phyloP scores from a whole-genome alignment of 1,140 invertebrate species.

The Caenorhabditis elegans region DNA sequence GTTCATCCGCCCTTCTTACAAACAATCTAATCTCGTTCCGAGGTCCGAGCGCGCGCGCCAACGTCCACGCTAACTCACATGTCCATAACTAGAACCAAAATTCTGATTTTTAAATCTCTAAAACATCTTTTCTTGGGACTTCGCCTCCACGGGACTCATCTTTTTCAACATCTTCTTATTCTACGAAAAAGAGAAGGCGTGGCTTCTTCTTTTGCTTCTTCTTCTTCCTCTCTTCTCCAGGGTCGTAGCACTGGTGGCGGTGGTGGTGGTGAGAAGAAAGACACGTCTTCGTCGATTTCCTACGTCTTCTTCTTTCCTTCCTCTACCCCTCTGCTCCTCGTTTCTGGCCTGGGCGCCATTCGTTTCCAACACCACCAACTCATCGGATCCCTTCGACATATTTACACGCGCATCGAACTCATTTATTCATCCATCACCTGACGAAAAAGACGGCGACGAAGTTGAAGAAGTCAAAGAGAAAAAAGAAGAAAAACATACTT shows the following conservation, averaged over 20 bases:
- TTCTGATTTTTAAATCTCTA: constrained; percentile 32
- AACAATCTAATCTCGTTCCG: neutral
- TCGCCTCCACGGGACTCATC: constrained; percentile 12
- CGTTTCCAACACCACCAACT: constrained; percentile 25
- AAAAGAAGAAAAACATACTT: neutral
- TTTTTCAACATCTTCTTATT: constrained; percentile 27
- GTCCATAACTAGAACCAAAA: constrained; percentile 4
- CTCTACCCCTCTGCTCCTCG: neutral
- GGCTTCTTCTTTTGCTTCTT: constrained; percentile 14
- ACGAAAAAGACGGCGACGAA: neutral
- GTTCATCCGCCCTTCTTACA: neutral
- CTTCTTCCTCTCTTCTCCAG: neutral
- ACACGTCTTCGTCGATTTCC: neutral
- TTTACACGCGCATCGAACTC: constrained; percentile 14
- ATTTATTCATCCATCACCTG: constrained; percentile 29
- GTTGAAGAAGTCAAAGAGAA: neutral
- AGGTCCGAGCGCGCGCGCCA: neutral
- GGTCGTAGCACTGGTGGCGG: neutral
- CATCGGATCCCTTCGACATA: neutral
- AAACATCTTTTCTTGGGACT: constrained; percentile 19
- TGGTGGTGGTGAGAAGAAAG: constrained; percentile 31
- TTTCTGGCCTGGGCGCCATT: neutral
- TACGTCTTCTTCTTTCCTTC: neutral
- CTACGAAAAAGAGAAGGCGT: constrained; percentile 14
- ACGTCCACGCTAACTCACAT: neutral